Evolutionary conservation across 2,888 invertebrate species (phyloP).

Genomic region (Drosophila testacea): DNA sequence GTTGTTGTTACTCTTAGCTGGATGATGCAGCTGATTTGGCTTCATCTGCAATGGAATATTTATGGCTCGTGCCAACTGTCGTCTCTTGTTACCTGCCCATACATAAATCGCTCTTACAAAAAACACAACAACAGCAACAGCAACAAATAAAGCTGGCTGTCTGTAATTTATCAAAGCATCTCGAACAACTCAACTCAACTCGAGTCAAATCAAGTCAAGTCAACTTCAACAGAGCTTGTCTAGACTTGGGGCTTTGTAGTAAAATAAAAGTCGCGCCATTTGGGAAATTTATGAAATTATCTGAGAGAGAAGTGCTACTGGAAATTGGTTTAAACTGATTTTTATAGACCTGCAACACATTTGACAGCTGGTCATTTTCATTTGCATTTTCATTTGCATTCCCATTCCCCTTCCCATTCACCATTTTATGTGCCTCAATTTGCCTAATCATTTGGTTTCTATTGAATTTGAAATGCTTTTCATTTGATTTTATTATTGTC

Average conservation of each 20-base stretch:
- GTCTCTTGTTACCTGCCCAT: conserved; percentile 64
- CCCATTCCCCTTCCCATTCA: conserved; percentile 31
- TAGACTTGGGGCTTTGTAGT: conserved; percentile 31
- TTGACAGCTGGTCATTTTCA: conserved; percentile 39
- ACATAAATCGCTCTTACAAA: conserved; percentile 51
- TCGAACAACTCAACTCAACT: conserved; percentile 57
- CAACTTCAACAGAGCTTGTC: conserved; percentile 13
- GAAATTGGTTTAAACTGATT: conserved; percentile 61
- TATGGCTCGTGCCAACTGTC: conserved; percentile 79
- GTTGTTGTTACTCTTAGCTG: conserved; percentile 27
- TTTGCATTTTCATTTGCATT: conserved; percentile 32
- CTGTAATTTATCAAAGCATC: conserved; percentile 71
- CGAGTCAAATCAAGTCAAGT: conserved; percentile 12
- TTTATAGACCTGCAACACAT: conserved; percentile 28
- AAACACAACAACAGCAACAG: conserved; percentile 14
- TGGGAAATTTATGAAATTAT: conserved; percentile 61
- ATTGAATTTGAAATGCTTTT: conserved; percentile 22
- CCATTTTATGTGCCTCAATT: background rate
- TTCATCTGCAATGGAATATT: conserved; percentile 56
- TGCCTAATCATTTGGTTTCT: conserved; percentile 31
- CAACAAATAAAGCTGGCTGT: conserved; percentile 41
- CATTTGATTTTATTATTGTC: conserved; percentile 9
- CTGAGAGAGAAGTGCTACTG: conserved; percentile 64
- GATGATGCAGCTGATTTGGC: conserved; percentile 74
- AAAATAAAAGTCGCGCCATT: conserved; percentile 45